A percentile compares a stretch with the other conserved stretches of the same genome.
These are phyloP conservation scores for Tetrax tetrax DNA, from an alignment of 2,113 vertebrate genomes.

Conservation along the genomic window DNA sequence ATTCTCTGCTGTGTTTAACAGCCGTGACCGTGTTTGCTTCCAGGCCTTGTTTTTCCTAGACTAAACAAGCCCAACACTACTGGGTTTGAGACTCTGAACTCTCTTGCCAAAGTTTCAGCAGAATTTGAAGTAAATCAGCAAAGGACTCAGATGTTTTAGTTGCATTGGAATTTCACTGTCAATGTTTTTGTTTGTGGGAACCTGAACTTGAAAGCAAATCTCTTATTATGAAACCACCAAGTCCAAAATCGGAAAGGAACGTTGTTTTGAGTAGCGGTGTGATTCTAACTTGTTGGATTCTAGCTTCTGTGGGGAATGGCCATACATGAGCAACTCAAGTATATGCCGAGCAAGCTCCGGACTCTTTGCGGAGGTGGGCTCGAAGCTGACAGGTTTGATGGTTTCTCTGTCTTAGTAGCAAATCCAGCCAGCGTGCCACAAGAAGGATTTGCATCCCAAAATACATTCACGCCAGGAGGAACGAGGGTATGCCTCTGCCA, in stretches of 20 bases:
- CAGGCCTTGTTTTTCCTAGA: background rate
- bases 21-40: background rate
- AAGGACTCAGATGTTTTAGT: background rate
- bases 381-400: background rate
- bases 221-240: background rate
- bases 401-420: background rate
- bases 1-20: constrained; percentile 30
- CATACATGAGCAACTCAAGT: rapidly evolving
- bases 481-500: rapidly evolving
- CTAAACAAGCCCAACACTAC: background rate
- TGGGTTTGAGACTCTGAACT: background rate
- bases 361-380: background rate
- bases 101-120: background rate
- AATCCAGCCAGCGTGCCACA: background rate
- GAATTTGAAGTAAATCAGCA: background rate
- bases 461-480: background rate
- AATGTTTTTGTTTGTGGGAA: background rate
- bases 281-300: background rate
- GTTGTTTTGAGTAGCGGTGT: rapidly evolving
- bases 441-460: background rate
- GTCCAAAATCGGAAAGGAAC: background rate
- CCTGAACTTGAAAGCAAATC: background rate
- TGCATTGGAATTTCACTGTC: background rate
- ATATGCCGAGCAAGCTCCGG: rapidly evolving
- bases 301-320: background rate